Evolutionary conservation across 2,113 vertebrate genomes (phyloP).

Genomic region (Neotoma lepida): DNA sequence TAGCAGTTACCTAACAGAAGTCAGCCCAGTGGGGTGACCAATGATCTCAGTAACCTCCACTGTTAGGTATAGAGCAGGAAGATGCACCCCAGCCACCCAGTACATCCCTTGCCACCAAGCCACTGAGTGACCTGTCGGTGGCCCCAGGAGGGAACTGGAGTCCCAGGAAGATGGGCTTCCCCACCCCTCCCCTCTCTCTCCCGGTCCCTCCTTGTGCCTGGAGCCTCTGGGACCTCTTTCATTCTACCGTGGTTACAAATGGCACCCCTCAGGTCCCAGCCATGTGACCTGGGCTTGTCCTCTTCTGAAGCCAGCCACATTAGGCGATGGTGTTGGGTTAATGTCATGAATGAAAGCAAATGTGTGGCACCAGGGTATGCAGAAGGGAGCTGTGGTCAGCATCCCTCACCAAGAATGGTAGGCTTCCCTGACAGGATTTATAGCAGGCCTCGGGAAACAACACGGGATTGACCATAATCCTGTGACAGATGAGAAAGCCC

Average conservation of each 20-base stretch:
- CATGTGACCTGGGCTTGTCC: background rate
- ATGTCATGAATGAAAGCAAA: background rate
- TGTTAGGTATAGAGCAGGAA: fast-evolving
- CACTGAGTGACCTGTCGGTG: background rate
- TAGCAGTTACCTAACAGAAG: background rate
- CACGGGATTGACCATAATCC: fast-evolving
- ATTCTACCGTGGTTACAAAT: background rate
- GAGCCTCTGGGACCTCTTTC: fast-evolving
- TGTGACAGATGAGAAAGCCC: background rate
- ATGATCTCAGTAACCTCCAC: background rate
- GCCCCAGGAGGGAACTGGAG: background rate
- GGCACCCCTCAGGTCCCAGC: background rate
- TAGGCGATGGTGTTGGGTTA: background rate
- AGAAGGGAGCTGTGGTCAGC: fast-evolving
- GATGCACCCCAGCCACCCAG: fast-evolving
- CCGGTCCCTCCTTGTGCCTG: no score
- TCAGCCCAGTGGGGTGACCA: background rate
- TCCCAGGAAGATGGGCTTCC: background rate
- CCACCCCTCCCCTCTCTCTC: fast-evolving
- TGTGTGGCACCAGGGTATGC: fast-evolving
- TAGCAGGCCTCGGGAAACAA: background rate
- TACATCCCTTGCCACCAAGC: background rate
- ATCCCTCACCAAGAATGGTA: fast-evolving
- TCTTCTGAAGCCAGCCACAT: background rate
- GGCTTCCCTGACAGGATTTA: no score